Evolutionary conservation across 2,113 vertebrate species (phyloP).

Genomic region (Gallinago undulata): DNA sequence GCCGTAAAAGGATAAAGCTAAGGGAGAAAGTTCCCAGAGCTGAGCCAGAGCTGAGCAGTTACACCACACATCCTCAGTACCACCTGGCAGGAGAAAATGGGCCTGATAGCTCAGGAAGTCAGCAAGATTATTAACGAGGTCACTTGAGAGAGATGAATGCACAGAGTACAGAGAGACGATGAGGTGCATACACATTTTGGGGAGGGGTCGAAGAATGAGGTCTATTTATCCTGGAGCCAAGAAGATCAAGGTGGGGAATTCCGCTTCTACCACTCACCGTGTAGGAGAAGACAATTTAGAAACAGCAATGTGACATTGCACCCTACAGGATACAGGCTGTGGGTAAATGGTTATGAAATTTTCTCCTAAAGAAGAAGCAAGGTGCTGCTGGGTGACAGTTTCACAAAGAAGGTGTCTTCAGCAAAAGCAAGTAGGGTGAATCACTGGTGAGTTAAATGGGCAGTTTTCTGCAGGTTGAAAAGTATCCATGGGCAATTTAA

Average conservation of each 20-base stretch:
- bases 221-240: background rate
- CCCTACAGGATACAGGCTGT: background rate
- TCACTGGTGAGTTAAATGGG: background rate
- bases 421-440: background rate
- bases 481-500: background rate
- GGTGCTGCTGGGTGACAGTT: background rate
- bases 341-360: background rate
- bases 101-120: background rate
- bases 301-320: rapidly evolving
- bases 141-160: background rate
- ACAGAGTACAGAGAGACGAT: background rate
- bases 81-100: background rate
- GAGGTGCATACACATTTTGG: background rate
- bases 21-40: background rate
- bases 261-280: background rate
- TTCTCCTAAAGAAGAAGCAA: background rate
- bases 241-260: background rate
- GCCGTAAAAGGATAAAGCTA: background rate
- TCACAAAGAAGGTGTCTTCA: background rate
- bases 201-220: rapidly evolving
- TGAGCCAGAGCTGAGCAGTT: background rate
- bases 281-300: background rate
- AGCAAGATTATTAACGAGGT: background rate
- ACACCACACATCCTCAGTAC: background rate
- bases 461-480: slow-evolving; percentile 5